Evolutionary conservation across 2,797 vertebrate species (phyloP).

Genomic region (Oryzias sinensis): DNA sequence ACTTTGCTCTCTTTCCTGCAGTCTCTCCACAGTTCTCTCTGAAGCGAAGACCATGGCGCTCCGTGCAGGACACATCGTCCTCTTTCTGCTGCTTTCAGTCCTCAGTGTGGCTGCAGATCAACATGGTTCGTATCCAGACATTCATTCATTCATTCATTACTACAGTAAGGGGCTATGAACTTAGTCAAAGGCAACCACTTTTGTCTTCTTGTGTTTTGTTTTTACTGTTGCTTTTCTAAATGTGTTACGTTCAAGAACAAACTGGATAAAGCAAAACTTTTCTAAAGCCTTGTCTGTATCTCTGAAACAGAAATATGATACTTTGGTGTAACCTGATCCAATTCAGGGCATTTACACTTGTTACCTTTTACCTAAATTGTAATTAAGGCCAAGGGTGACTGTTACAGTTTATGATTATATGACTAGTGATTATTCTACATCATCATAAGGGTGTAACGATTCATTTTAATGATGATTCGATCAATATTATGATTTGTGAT

Average conservation of each 20-base stretch:
- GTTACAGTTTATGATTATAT: not conserved
- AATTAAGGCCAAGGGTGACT: not conserved
- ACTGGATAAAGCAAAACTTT: too few species aligned
- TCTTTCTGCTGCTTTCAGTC: conserved; percentile 5
- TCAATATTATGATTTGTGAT: too few species aligned
- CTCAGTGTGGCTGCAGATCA: conserved; percentile 26
- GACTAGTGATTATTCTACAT: too few species aligned
- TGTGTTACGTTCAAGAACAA: too few species aligned
- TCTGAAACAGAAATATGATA: too few species aligned
- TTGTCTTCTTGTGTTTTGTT: too few species aligned
- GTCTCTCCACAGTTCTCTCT: not conserved
- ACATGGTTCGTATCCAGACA: conserved; percentile 30
- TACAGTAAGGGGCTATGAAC: not conserved
- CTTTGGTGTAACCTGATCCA: not conserved
- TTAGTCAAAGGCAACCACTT: not conserved
- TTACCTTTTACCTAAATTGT: not conserved
- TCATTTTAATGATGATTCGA: too few species aligned
- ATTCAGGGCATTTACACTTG: not conserved
- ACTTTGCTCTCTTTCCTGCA: not conserved
- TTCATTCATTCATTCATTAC: not conserved
- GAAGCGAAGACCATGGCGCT: conserved; percentile 14
- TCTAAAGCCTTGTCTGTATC: too few species aligned
- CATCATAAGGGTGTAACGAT: too few species aligned
- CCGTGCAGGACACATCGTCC: not conserved
- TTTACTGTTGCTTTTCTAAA: too few species aligned